These are phyloP conservation scores for Phengaris alcon DNA, from an alignment of 2,888 invertebrate genomes.

Conservation along the genomic window DNA sequence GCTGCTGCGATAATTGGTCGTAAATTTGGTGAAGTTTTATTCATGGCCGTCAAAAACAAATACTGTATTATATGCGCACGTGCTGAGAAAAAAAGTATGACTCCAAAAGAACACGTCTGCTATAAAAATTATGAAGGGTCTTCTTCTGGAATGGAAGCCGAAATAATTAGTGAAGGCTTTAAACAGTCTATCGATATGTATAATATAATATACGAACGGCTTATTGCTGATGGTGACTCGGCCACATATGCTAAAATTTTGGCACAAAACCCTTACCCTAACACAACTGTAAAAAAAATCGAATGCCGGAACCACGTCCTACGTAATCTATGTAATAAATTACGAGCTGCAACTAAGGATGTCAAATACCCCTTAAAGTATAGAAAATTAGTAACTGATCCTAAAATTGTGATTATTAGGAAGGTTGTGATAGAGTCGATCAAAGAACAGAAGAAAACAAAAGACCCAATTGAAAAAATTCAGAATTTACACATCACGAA, in stretches of 20 bases:
- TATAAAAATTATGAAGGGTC: constrained; percentile 23
- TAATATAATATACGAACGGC: neutral
- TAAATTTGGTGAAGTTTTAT: constrained; percentile 11
- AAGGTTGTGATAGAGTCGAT: too few relatives aligned
- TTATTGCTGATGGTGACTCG: neutral
- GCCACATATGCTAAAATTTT: neutral
- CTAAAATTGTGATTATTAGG: too few relatives aligned
- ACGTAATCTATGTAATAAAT: too few relatives aligned
- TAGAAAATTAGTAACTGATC: too few relatives aligned
- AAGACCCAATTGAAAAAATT: too few relatives aligned
- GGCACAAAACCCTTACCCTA: neutral
- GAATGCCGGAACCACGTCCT: constrained; percentile 17
- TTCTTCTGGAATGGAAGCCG: constrained; percentile 1
- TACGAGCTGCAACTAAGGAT: too few relatives aligned
- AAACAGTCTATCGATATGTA: neutral
- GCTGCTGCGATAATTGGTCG: constrained; percentile 26
- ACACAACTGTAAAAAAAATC: neutral
- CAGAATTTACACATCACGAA: too few relatives aligned
- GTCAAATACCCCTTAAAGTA: too few relatives aligned
- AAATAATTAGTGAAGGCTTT: neutral
- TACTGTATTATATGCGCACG: constrained; percentile 31
- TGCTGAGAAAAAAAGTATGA: constrained; percentile 29
- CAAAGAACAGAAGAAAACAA: too few relatives aligned
- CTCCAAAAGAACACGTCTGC: constrained; percentile 24
- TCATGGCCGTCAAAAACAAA: constrained; percentile 30